Evolutionary conservation across 2,888 invertebrate genomes (phyloP).

Genomic region (Erebia ligea): DNA sequence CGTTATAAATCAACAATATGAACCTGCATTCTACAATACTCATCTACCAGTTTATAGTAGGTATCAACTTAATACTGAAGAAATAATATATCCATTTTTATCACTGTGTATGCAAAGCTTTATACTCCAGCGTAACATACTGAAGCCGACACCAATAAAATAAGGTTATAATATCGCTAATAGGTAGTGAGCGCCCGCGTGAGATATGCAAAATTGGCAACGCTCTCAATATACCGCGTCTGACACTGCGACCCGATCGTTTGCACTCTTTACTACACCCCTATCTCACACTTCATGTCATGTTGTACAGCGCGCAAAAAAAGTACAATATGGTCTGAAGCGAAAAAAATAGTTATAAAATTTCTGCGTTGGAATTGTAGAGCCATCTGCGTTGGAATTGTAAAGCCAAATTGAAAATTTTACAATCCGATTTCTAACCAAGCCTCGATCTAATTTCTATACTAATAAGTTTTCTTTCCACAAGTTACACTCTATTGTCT

Average conservation of each 20-base stretch:
- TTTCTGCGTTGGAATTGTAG: no score
- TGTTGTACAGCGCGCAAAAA: slow-evolving; percentile 52
- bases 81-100: not conserved
- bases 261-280: slow-evolving; percentile 81
- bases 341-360: no score
- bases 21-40: no score
- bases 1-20: no score
- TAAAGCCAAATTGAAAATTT: no score
- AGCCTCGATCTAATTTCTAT: no score
- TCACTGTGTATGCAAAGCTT: not conserved
- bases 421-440: no score
- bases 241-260: slow-evolving; percentile 76
- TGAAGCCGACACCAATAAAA: slow-evolving; percentile 28
- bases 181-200: slow-evolving; percentile 33
- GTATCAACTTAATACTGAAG: not conserved
- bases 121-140: slow-evolving; percentile 21
- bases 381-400: no score
- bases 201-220: slow-evolving; percentile 62
- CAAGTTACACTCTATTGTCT: no score
- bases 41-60: no score
- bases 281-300: slow-evolving; percentile 73
- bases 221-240: slow-evolving; percentile 65
- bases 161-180: slow-evolving; percentile 38
- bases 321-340: not conserved
- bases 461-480: no score